A percentile compares a stretch with the other conserved stretches of the same genome.
Evolutionary conservation across 2,888 invertebrate species (phyloP).

Genomic region (Mythimna lalbum): DNA sequence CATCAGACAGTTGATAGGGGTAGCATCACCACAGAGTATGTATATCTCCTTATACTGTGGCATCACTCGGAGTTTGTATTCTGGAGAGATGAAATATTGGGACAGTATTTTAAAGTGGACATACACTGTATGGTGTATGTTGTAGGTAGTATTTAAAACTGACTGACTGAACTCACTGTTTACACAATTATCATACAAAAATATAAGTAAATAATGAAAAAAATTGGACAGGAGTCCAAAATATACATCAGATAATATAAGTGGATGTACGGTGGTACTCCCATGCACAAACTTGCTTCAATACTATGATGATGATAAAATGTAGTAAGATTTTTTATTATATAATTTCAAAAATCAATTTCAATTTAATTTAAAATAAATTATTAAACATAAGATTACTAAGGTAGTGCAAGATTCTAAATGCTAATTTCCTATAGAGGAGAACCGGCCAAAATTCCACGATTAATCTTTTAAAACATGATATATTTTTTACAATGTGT

Average conservation of each 20-base stretch:
- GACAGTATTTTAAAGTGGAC: constrained; percentile 20
- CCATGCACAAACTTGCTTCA: background rate
- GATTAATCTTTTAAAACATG: too few species aligned
- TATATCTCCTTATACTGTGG: constrained; percentile 62
- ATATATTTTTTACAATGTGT: too few species aligned
- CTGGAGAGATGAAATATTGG: constrained; percentile 60
- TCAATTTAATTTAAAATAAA: too few species aligned
- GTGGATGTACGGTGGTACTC: background rate
- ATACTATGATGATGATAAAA: background rate
- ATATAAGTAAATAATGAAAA: too few species aligned
- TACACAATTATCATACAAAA: too few species aligned
- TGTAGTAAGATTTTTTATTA: background rate
- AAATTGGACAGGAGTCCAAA: too few species aligned
- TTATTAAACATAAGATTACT: too few species aligned
- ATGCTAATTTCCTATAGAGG: too few species aligned
- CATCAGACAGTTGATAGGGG: constrained; percentile 87
- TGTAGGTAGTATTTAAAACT: background rate
- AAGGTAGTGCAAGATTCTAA: too few species aligned
- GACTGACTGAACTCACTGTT: too few species aligned
- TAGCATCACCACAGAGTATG: constrained; percentile 68
- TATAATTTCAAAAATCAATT: background rate
- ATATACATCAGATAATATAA: too few species aligned
- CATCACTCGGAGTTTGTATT: constrained; percentile 65
- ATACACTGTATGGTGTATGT: background rate
- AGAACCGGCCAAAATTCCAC: too few species aligned